Base-by-base conservation (phyloP, 64 coral and sea anemone genomes). In the Montipora foliosa region DNA sequence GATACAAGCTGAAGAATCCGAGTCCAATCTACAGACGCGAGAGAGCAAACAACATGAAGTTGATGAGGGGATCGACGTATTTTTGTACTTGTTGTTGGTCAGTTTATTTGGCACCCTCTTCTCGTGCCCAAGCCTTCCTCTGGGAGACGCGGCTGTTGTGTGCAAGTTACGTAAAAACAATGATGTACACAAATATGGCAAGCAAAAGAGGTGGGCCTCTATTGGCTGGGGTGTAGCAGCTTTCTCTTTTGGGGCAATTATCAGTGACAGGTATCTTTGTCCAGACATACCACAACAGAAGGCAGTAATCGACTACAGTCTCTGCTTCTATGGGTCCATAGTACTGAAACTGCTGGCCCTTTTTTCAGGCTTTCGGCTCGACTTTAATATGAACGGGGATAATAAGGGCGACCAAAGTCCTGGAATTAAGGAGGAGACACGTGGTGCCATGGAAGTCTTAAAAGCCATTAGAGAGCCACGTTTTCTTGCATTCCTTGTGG, bases 161-260 rank as follows among this genome's bases (percentile, higher is more conserved):
- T 70, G 60, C 45, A 11, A 73, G 16, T 77, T 95, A 47, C 59
- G 83, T 37, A 74, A 19, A 17, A 92, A 92, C 19, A 79, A 85
- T 19, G 94, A 95, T 2, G 75, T 83, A 45, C 94, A 95, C 67
- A 87, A 91, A 60, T 95, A 95, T 52, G 94, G 94, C 16, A 77
- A 81, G 22, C 94, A 95, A 68, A 90, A 90, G 67, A 86, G 44
- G 61, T 95, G 88, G 78, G 94, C 88, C 51, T 95, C 94, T 1
- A 79, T 91, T 58, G 94, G 94, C 51, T 95, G 94, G 94, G 94
- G 94, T 10, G 3, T 95, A 10, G 79, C 94, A 6, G 88, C 94
- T 4, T 88, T 95, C 55, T 66, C 24, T 15, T 49, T 91, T 25
- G 94, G 94, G 8, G 80, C 81, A 1, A 53, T 95, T 2, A 84